These are phyloP conservation scores for Lamellibrachia columna DNA, from an alignment of 2,888 invertebrate species.

Conservation along the genomic window DNA sequence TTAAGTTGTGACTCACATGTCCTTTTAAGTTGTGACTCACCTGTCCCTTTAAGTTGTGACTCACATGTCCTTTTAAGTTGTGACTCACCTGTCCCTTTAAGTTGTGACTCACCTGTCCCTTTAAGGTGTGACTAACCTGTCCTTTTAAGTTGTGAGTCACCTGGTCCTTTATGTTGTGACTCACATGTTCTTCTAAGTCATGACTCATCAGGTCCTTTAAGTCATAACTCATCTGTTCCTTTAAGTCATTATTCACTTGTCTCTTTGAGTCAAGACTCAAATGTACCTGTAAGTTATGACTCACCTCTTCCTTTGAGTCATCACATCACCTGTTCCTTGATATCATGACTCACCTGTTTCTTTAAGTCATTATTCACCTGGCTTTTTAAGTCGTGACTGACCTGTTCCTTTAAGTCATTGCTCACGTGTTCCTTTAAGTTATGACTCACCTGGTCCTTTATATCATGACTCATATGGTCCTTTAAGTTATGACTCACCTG, in stretches of 20 bases:
- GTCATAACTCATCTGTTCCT: neutral
- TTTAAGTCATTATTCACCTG: neutral
- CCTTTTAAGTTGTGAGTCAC: neutral
- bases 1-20: neutral
- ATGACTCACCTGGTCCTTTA: neutral
- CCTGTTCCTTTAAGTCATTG: neutral
- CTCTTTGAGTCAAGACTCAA: neutral
- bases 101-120: neutral
- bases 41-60: neutral
- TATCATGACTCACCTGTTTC: neutral
- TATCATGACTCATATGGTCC: neutral
- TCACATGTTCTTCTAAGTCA: neutral
- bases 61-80: neutral
- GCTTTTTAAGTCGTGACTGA: neutral
- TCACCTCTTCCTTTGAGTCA: neutral
- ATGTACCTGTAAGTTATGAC: neutral
- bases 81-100: neutral
- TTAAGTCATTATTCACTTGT: neutral
- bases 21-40: neutral
- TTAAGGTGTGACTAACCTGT: neutral
- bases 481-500: neutral
- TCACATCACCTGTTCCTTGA: too few species aligned
- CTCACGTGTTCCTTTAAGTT: neutral
- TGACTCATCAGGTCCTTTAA: neutral
- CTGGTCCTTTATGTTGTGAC: neutral